A percentile compares a stretch with the other conserved stretches of the same genome.
Conservation (phyloP, 2,113 vertebrate genomes). For the Pterocles gutturalis region DNA sequence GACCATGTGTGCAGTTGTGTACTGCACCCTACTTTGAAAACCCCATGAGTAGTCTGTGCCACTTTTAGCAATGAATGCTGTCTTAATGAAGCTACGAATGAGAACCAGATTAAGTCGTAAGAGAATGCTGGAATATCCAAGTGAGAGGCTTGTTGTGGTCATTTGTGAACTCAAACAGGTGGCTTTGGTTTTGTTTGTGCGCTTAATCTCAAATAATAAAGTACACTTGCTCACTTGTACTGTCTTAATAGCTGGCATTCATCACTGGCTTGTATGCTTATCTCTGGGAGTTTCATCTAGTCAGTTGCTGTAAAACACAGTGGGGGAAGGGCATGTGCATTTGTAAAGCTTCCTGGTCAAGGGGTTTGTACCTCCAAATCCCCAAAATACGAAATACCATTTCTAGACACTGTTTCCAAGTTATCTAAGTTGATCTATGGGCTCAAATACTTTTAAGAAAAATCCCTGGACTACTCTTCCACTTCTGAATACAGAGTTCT, state of each 20-base stretch:
- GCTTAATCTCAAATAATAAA: not conserved
- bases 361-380: not conserved
- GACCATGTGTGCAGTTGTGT: not conserved
- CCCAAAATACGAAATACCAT: not conserved
- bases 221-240: not conserved
- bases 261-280: not conserved
- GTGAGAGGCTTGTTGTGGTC: not conserved
- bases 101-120: not conserved
- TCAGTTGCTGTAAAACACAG: not conserved
- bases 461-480: not conserved
- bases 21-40: not conserved
- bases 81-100: not conserved
- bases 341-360: not conserved
- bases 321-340: not conserved
- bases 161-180: not conserved
- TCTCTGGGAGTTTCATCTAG: not conserved
- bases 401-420: not conserved
- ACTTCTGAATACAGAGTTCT: not conserved
- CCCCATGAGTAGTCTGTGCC: accelerated
- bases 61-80: not conserved
- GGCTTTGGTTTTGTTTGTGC: not conserved
- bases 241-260: not conserved
- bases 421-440: not conserved
- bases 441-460: not conserved
- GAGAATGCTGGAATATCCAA: not conserved